These are phyloP conservation scores for Rhinella marina DNA, from an alignment of 2,797 vertebrate genomes.

Conservation along the genomic window DNA sequence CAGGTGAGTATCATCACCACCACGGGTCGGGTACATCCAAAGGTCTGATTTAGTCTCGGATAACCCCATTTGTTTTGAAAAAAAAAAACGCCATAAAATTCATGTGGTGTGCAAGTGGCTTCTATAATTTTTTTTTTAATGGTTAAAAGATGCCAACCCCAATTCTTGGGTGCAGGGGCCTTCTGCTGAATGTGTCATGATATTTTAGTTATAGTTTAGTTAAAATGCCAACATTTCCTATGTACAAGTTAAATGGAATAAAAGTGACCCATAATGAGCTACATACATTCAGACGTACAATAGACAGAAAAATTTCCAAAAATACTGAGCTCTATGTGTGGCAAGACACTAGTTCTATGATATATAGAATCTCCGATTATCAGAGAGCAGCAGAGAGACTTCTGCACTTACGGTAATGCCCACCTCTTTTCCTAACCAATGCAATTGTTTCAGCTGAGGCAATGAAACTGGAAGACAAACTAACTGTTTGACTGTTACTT, in stretches of 20 bases:
- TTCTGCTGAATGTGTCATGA: too few relatives aligned
- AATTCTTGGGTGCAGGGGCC: too few relatives aligned
- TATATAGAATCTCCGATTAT: background rate
- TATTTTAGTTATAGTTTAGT: too few relatives aligned
- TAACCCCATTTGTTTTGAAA: too few relatives aligned
- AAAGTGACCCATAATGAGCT: background rate
- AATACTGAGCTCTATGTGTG: background rate
- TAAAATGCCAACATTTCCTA: too few relatives aligned
- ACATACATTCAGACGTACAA: background rate
- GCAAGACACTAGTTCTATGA: background rate
- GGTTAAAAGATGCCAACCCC: too few relatives aligned
- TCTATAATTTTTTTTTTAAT: too few relatives aligned
- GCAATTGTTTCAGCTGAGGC: background rate
- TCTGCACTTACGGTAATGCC: background rate
- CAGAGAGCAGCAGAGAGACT: background rate
- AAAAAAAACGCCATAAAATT: too few relatives aligned
- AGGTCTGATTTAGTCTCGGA: too few relatives aligned
- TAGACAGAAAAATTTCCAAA: background rate
- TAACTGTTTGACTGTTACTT: constrained; percentile 42
- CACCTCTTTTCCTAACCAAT: background rate
- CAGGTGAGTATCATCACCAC: too few relatives aligned
- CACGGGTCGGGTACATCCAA: too few relatives aligned
- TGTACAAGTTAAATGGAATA: background rate
- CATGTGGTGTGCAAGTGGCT: too few relatives aligned
- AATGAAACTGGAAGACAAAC: constrained; percentile 14